Evolutionary conservation across 1,140 invertebrate species (phyloP).

Genomic region (Atopsyche davidsoni): DNA sequence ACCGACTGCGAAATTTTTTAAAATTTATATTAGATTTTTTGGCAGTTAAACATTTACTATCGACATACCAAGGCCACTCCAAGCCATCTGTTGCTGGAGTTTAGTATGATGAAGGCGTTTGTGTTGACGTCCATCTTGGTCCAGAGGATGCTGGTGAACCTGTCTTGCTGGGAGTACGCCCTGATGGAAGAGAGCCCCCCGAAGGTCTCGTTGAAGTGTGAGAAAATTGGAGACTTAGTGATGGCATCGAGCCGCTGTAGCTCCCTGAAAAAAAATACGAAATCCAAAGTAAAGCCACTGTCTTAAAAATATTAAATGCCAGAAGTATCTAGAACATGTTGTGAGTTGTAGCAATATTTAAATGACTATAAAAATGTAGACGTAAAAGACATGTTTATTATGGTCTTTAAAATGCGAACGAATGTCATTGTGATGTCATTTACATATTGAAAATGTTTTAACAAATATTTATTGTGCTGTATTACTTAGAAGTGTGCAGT

Average conservation of each 20-base stretch:
- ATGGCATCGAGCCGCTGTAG: conserved; percentile 62
- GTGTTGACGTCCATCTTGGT: conserved; percentile 66
- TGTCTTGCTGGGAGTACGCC: conserved; percentile 59
- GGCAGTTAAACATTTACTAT: too few relatives aligned
- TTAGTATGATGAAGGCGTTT: conserved; percentile 69
- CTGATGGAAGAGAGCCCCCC: conserved; percentile 63
- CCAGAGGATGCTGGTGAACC: conserved; percentile 60
- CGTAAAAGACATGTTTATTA: too few relatives aligned
- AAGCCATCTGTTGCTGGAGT: conserved; percentile 76
- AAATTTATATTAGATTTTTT: too few relatives aligned
- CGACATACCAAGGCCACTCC: conserved; percentile 66
- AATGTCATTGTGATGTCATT: background rate
- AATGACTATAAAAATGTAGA: background rate
- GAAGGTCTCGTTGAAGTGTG: conserved; percentile 66
- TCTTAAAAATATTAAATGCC: background rate
- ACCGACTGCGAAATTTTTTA: conserved; percentile 36
- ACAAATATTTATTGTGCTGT: too few relatives aligned
- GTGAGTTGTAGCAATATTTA: background rate
- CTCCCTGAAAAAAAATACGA: conserved; percentile 53
- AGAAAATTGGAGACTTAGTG: conserved; percentile 66
- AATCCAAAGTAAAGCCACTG: background rate
- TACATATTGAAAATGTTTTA: too few relatives aligned
- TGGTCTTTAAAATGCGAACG: background rate
- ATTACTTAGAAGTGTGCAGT: too few relatives aligned
- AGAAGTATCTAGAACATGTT: background rate